Conservation (phyloP, 2,888 invertebrate species). For the Euclidia mi region DNA sequence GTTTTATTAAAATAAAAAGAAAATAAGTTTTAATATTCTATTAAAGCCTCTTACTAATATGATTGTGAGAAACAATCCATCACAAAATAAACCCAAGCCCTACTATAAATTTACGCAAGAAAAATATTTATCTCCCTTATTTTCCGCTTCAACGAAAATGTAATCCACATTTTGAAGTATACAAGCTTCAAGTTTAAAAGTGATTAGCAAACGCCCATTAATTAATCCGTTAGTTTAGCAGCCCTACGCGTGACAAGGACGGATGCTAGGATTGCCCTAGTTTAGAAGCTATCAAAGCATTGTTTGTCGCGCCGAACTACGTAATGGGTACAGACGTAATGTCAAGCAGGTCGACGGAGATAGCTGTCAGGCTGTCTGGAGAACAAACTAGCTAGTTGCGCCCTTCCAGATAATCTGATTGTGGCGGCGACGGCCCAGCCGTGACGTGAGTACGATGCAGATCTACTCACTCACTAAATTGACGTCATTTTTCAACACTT, state of each 20-base stretch:
- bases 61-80: too few species aligned
- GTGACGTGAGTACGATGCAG: slow-evolving; percentile 32
- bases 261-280: slow-evolving; percentile 82
- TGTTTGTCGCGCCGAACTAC: slow-evolving; percentile 76
- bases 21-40: background rate
- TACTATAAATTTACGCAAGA: background rate
- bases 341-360: slow-evolving; percentile 60
- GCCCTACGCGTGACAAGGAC: slow-evolving; percentile 76
- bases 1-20: slow-evolving; percentile 4
- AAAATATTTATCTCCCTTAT: background rate
- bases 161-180: slow-evolving; percentile 10
- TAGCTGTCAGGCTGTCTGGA: slow-evolving; percentile 71
- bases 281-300: slow-evolving; percentile 81
- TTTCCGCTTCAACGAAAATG: slow-evolving; percentile 4
- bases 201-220: slow-evolving; percentile 36
- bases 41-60: too few species aligned
- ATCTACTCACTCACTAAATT: slow-evolving; percentile 22
- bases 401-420: slow-evolving; percentile 52
- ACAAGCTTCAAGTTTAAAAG: slow-evolving; percentile 33
- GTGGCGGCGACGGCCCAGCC: slow-evolving; percentile 30
- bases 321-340: slow-evolving; percentile 69
- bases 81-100: too few species aligned
- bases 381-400: slow-evolving; percentile 54
- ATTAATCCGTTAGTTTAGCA: slow-evolving; percentile 55
- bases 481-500: slow-evolving; percentile 23